Percentiles rank a stretch among this genome's conserved stretches.
Conservation (phyloP, 2,797 vertebrate genomes). For the Xenops minutus region DNA sequence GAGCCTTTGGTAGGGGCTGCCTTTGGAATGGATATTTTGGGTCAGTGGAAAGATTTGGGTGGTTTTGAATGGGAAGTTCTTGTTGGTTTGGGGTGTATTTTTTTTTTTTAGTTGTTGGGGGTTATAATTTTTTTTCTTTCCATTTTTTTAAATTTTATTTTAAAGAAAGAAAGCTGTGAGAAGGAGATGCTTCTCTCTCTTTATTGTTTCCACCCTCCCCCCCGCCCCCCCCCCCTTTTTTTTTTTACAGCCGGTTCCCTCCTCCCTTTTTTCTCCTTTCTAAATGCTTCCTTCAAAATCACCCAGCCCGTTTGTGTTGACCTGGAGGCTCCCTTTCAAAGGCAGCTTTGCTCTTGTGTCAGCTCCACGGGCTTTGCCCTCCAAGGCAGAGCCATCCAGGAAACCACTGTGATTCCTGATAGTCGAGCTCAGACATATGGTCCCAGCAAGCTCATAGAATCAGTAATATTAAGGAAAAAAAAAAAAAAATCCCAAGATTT, state of each 20-base stretch:
- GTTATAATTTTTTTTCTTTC: too few relatives aligned
- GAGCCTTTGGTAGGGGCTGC: not conserved
- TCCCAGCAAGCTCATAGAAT: not conserved
- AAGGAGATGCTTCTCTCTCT: not conserved
- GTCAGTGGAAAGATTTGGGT: not conserved
- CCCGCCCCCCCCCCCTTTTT: fast-evolving
- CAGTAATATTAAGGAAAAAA: not conserved
- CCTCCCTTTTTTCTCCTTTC: not conserved
- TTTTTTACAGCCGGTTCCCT: fast-evolving
- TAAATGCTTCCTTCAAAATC: not conserved
- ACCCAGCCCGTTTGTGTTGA: not conserved
- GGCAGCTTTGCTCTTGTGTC: not conserved
- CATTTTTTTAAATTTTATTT: not conserved
- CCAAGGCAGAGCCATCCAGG: not conserved
- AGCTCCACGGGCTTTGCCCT: not conserved
- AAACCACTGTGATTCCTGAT: not conserved
- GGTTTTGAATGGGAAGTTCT: not conserved
- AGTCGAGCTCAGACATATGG: slow-evolving; percentile 11
- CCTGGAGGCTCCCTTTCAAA: slow-evolving; percentile 15
- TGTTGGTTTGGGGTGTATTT: not conserved
- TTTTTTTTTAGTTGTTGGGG: not conserved
- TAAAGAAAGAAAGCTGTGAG: not conserved
- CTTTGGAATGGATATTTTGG: not conserved
- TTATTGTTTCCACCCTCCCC: not conserved
- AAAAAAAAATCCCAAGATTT: not conserved